These are phyloP conservation scores for Boloria selene DNA, from an alignment of 2,888 invertebrate genomes.

Conservation along the genomic window DNA sequence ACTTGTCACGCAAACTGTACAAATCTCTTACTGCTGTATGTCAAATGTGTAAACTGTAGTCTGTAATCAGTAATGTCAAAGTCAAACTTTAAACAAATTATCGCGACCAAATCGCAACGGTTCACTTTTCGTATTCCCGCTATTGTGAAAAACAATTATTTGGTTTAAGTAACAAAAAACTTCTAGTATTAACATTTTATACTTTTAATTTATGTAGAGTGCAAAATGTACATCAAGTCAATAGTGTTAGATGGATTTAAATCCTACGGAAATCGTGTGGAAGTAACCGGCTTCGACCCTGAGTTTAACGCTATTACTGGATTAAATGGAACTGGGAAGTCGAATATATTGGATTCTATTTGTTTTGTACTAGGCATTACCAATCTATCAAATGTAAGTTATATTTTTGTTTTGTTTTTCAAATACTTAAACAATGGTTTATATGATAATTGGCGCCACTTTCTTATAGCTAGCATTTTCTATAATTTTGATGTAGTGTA, in stretches of 20 bases:
- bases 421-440: not conserved
- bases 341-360: conserved; percentile 98
- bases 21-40: too few relatives aligned
- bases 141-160: conserved; percentile 5
- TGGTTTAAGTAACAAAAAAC: conserved; percentile 38
- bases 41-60: conserved; percentile 12
- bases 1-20: too few relatives aligned
- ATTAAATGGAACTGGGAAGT: conserved; percentile 98
- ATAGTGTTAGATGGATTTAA: conserved; percentile 98
- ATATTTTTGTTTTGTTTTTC: too few relatives aligned
- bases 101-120: too few relatives aligned
- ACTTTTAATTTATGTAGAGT: conserved; percentile 19
- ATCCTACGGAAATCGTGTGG: conserved; percentile 96
- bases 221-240: conserved; percentile 93
- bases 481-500: not conserved
- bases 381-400: conserved; percentile 92
- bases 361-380: conserved; percentile 98
- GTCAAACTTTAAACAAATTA: conserved; percentile 33
- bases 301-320: conserved; percentile 99
- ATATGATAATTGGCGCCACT: too few relatives aligned
- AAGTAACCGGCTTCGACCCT: conserved; percentile 95
- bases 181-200: conserved; percentile 18
- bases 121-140: conserved; percentile 33
- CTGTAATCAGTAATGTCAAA: too few relatives aligned
- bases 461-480: not conserved